phyloP scores from a whole-genome alignment of 2,113 vertebrate species.

The Alouatta palliata region DNA sequence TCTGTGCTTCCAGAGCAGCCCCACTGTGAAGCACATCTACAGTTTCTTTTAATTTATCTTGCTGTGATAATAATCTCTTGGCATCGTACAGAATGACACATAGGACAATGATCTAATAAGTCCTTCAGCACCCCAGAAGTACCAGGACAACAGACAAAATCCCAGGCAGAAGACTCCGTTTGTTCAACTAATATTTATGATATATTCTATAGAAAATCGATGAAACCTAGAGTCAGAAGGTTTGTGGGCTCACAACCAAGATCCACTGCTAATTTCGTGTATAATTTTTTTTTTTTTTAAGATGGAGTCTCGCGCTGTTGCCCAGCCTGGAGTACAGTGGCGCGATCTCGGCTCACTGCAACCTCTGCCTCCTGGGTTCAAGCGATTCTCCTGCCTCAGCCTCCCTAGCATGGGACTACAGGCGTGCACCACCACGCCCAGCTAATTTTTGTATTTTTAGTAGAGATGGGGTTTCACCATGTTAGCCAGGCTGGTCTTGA shows the following conservation, averaged over 20 bases:
- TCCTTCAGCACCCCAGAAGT: not conserved
- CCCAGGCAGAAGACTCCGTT: not conserved
- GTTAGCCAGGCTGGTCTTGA: too few relatives aligned
- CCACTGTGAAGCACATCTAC: not conserved
- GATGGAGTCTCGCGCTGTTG: too few relatives aligned
- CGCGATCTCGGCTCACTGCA: too few relatives aligned
- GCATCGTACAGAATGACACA: not conserved
- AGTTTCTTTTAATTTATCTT: not conserved
- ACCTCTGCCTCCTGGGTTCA: too few relatives aligned
- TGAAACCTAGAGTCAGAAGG: not conserved
- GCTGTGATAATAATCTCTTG: not conserved
- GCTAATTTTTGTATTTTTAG: too few relatives aligned
- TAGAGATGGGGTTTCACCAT: too few relatives aligned
- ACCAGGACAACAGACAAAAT: not conserved
- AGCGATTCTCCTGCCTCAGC: too few relatives aligned
- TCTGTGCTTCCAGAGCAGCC: not conserved
- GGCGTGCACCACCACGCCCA: too few relatives aligned
- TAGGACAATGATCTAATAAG: not conserved
- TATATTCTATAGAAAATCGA: not conserved
- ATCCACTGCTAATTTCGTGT: not conserved
- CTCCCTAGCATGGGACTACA: too few relatives aligned
- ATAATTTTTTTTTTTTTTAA: too few relatives aligned
- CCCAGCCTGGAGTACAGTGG: too few relatives aligned
- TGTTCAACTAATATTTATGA: not conserved
- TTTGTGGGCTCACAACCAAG: not conserved